Percentiles rank a stretch among this genome's conserved stretches.
These are phyloP conservation scores for Noctuana brunneofusca DNA, from an alignment of 2,888 invertebrate species.

Conservation along the genomic window DNA sequence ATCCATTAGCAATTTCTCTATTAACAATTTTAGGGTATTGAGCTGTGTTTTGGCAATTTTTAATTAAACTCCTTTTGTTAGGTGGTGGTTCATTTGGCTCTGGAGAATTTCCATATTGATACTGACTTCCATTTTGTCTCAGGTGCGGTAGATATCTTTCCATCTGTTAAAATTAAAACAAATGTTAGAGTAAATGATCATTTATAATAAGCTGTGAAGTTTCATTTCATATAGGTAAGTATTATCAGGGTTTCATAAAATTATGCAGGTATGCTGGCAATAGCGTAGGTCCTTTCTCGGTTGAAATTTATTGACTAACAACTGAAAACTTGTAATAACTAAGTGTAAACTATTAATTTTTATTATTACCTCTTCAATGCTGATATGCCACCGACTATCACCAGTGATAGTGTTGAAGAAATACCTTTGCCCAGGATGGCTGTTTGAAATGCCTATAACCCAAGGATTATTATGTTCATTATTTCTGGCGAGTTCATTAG, in stretches of 20 bases:
- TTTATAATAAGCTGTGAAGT: neutral
- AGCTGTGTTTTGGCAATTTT: constrained; percentile 7
- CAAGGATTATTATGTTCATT: constrained; percentile 53
- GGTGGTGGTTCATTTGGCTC: constrained; percentile 59
- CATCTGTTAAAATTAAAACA: constrained; percentile 48
- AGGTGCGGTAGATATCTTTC: constrained; percentile 53
- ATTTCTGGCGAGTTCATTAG: neutral
- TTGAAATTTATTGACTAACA: neutral
- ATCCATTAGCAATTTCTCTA: constrained; percentile 48
- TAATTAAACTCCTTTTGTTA: constrained; percentile 11
- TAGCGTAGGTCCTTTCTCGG: neutral
- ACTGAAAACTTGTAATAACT: neutral
- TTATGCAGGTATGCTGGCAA: too few relatives aligned
- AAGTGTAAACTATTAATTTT: too few relatives aligned
- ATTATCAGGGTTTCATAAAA: too few relatives aligned
- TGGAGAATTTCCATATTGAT: constrained; percentile 46
- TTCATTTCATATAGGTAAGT: too few relatives aligned
- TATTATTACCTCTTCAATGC: constrained; percentile 20
- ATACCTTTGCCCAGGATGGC: constrained; percentile 56
- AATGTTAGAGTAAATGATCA: neutral
- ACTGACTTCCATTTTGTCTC: constrained; percentile 40
- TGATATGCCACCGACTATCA: constrained; percentile 38
- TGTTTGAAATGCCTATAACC: constrained; percentile 61
- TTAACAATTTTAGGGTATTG: constrained; percentile 42
- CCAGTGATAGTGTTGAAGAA: constrained; percentile 67